phyloP scores from a whole-genome alignment of 2,113 vertebrate genomes.

The Zosterops borbonicus region DNA sequence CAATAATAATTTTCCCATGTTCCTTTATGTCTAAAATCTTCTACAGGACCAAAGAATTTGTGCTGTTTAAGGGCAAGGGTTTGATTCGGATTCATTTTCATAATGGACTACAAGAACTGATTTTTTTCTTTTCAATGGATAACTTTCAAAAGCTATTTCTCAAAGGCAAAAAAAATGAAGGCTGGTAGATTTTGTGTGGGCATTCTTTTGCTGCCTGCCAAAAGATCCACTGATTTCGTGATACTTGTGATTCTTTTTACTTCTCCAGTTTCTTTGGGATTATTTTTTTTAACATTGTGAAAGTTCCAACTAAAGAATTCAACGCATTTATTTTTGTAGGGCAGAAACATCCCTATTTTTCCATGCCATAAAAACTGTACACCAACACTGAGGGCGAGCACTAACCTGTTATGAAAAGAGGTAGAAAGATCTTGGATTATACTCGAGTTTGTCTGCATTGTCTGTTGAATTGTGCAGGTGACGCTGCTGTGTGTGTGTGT shows the following conservation, averaged over 20 bases:
- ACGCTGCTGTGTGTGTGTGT: constrained; percentile 48
- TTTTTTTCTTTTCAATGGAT: neutral
- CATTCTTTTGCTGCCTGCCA: constrained; percentile 39
- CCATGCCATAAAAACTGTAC: constrained; percentile 87
- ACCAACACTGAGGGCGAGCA: constrained; percentile 82
- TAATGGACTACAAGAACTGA: neutral
- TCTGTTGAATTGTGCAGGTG: constrained; percentile 75
- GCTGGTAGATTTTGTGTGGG: constrained; percentile 7
- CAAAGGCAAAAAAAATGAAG: constrained; percentile 67
- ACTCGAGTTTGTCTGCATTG: constrained; percentile 77
- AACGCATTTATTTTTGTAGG: constrained; percentile 85
- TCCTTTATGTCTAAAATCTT: neutral
- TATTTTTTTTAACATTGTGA: constrained; percentile 49
- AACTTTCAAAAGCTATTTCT: constrained; percentile 73
- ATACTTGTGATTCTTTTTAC: constrained; percentile 53
- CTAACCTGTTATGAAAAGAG: constrained; percentile 87
- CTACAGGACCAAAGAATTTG: constrained; percentile 14
- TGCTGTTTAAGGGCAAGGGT: neutral
- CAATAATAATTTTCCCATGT: neutral
- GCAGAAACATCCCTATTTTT: constrained; percentile 83
- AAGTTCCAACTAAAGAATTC: constrained; percentile 79
- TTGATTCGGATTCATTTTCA: neutral
- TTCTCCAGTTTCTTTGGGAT: constrained; percentile 65
- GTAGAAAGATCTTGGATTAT: constrained; percentile 83
- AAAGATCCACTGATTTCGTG: constrained; percentile 57